These are phyloP conservation scores for Verasper variegatus DNA, from an alignment of 2,113 vertebrate genomes.

Conservation along the genomic window DNA sequence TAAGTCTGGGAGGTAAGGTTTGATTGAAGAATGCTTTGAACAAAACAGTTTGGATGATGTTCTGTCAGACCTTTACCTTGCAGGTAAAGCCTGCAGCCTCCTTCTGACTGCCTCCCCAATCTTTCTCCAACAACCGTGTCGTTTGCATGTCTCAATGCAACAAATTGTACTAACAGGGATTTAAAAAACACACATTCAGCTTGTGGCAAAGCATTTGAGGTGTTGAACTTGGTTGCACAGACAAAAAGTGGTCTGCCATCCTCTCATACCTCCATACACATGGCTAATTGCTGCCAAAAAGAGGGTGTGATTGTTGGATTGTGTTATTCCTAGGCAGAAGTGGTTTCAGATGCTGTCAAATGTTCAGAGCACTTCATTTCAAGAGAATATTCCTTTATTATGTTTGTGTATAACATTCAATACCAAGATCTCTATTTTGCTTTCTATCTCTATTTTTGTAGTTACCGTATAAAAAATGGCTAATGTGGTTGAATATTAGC, in stretches of 20 bases:
- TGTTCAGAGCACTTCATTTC: neutral
- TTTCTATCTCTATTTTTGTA: constrained; percentile 83
- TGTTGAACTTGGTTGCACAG: too few species aligned
- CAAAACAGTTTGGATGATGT: neutral
- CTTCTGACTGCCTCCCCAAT: too few species aligned
- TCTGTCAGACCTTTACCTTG: neutral
- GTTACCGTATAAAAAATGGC: constrained; percentile 74
- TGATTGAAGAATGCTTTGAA: neutral
- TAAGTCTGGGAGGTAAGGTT: constrained; percentile 63
- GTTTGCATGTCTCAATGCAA: neutral
- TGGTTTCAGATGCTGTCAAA: constrained; percentile 5
- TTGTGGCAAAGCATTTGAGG: too few species aligned
- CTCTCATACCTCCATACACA: too few species aligned
- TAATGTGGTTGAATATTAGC: constrained; percentile 41
- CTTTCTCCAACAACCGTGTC: neutral
- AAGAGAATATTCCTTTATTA: constrained; percentile 53
- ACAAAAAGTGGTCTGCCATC: too few species aligned
- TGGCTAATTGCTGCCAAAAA: too few species aligned
- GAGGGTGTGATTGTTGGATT: too few species aligned
- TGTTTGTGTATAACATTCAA: constrained; percentile 68
- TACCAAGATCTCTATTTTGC: constrained; percentile 30
- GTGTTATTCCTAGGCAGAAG: neutral
- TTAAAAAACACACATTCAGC: neutral
- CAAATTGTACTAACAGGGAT: neutral
- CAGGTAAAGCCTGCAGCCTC: too few species aligned